Conservation (phyloP, 1,140 invertebrate species). For the Diachasma alloeum region DNA sequence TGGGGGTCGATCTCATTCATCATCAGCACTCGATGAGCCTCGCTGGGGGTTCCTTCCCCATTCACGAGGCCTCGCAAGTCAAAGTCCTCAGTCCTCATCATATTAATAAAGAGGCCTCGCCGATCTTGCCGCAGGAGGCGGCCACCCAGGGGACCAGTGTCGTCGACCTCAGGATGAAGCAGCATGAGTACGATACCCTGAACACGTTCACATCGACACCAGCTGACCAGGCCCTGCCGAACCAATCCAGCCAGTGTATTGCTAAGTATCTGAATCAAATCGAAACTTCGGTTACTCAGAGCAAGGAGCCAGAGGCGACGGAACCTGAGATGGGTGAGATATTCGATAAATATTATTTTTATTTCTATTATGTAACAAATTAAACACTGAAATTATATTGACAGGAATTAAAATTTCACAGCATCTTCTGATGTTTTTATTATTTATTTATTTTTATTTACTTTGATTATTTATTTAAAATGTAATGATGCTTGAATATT, state of each 20-base stretch:
- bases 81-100: conserved; percentile 59
- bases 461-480: too few relatives aligned
- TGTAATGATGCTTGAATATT: too few relatives aligned
- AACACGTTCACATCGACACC: conserved; percentile 51
- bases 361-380: too few relatives aligned
- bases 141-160: conserved; percentile 48
- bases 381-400: too few relatives aligned
- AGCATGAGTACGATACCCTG: conserved; percentile 52
- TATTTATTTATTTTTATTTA: too few relatives aligned
- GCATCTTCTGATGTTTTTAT: too few relatives aligned
- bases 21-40: conserved; percentile 53
- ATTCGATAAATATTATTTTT: too few relatives aligned
- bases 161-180: conserved; percentile 62
- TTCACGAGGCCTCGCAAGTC: conserved; percentile 55
- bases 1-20: conserved; percentile 58
- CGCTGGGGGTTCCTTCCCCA: conserved; percentile 46
- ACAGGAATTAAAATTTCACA: too few relatives aligned
- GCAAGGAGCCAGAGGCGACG: conserved; percentile 51
- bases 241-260: conserved; percentile 67
- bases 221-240: conserved; percentile 60
- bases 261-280: conserved; percentile 71
- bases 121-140: conserved; percentile 55
- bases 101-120: conserved; percentile 63
- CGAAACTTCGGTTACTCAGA: conserved; percentile 45
- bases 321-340: conserved; percentile 23